These are phyloP conservation scores for Manduca sexta DNA, from an alignment of 1,140 invertebrate genomes.

Conservation along the genomic window DNA sequence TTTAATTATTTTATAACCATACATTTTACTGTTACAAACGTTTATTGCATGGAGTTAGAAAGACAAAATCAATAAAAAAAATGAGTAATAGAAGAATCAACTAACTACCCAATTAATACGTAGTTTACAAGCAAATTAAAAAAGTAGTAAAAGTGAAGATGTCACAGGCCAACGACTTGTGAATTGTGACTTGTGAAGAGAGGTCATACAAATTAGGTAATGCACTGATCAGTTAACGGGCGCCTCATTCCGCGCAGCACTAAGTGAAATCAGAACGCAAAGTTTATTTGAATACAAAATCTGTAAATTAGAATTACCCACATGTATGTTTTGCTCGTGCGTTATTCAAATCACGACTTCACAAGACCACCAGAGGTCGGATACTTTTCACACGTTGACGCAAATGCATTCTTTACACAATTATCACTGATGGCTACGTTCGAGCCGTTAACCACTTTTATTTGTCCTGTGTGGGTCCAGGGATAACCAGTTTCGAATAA, in stretches of 20 bases:
- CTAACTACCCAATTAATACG: no score
- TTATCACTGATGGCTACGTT: slow-evolving; percentile 34
- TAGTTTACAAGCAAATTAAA: no score
- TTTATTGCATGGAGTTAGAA: no score
- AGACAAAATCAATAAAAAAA: no score
- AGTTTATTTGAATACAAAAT: slow-evolving; percentile 7
- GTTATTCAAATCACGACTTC: slow-evolving; percentile 27
- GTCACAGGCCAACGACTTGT: no score
- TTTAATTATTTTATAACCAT: no score
- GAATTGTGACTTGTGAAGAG: no score
- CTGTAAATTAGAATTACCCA: slow-evolving; percentile 3
- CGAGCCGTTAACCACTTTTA: slow-evolving; percentile 56
- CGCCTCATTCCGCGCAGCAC: slow-evolving; percentile 6
- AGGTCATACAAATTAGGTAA: no score
- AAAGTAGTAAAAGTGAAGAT: no score
- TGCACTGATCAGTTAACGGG: background rate
- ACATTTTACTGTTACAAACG: no score
- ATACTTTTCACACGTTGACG: slow-evolving; percentile 31
- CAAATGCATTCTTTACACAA: slow-evolving; percentile 49
- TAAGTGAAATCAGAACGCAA: slow-evolving; percentile 18
- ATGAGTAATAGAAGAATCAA: no score
- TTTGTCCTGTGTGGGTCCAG: slow-evolving; percentile 44
- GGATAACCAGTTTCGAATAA: slow-evolving; percentile 31
- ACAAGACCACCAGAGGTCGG: slow-evolving; percentile 18
- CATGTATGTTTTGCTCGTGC: slow-evolving; percentile 9